Evolutionary conservation across 2,113 vertebrate species (phyloP).

Genomic region (Perca fluviatilis): DNA sequence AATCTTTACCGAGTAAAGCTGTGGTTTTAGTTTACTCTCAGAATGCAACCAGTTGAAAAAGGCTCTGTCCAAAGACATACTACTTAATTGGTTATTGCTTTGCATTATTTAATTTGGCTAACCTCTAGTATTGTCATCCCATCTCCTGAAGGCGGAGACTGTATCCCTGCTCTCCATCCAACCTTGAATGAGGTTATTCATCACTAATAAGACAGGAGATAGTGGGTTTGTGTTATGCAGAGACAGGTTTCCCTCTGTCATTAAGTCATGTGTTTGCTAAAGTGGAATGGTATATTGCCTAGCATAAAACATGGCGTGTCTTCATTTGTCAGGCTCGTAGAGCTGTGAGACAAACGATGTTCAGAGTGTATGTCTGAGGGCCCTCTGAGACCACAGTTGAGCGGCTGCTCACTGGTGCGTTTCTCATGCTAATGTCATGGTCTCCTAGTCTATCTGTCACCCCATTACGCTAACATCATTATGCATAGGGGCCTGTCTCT

Average conservation of each 20-base stretch:
- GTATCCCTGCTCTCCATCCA: conserved; percentile 40
- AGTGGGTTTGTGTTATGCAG: conserved; percentile 50
- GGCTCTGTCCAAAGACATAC: conserved; percentile 41
- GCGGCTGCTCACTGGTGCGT: conserved; percentile 85
- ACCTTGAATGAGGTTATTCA: conserved; percentile 64
- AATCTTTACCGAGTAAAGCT: conserved; percentile 53
- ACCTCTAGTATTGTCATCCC: conserved; percentile 4
- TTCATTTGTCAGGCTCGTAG: conserved; percentile 81
- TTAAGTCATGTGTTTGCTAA: conserved; percentile 78
- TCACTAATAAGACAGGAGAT: conserved; percentile 72
- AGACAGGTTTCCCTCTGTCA: conserved; percentile 58
- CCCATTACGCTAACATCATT: conserved; percentile 87
- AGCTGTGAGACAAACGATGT: conserved; percentile 77
- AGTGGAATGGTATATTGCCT: conserved; percentile 76
- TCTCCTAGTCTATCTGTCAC: conserved; percentile 86
- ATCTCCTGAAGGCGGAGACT: conserved; percentile 33
- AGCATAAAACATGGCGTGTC: conserved; percentile 73
- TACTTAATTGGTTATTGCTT: conserved; percentile 27
- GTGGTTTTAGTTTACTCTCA: conserved; percentile 58
- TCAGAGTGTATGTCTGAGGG: conserved; percentile 78
- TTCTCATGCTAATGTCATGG: conserved; percentile 88
- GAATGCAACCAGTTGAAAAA: conserved; percentile 59
- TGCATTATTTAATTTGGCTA: conserved; percentile 23
- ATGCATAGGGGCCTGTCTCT: conserved; percentile 83
- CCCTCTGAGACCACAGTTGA: conserved; percentile 85